Conservation (phyloP, 2,888 invertebrate species). For the Muscina levida region DNA sequence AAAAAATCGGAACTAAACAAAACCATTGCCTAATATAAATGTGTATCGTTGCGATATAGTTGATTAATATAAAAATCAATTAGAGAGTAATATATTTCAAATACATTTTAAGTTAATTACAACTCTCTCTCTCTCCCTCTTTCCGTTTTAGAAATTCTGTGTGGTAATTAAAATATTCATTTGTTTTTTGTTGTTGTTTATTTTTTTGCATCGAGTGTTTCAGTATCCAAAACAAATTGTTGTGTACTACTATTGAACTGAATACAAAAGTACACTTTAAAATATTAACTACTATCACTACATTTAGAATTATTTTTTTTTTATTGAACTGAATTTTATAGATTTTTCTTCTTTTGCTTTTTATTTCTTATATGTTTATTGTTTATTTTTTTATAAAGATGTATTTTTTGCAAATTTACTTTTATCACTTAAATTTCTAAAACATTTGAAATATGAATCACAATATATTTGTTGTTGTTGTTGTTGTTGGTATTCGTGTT, state of each 20-base stretch:
- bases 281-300: conserved; percentile 41
- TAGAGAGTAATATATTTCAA: too few species aligned
- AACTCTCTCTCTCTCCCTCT: too few species aligned
- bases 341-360: conserved; percentile 1
- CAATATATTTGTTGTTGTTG: conserved; percentile 59
- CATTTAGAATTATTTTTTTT: conserved; percentile 9
- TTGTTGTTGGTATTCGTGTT: conserved; percentile 40
- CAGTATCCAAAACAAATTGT: conserved; percentile 18
- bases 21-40: too few species aligned
- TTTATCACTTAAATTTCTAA: conserved; percentile 37
- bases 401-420: conserved; percentile 13
- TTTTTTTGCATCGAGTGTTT: too few species aligned
- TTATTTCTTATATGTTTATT: conserved; percentile 25
- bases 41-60: too few species aligned
- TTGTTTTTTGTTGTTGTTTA: background rate
- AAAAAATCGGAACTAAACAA: too few species aligned
- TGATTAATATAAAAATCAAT: too few species aligned
- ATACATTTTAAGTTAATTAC: too few species aligned
- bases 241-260: too few species aligned
- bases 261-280: conserved; percentile 29
- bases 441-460: conserved; percentile 64
- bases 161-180: background rate
- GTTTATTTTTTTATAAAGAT: conserved; percentile 2
- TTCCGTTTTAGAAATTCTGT: too few species aligned
- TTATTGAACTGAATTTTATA: background rate